Conservation (phyloP, 2,113 vertebrate genomes). For the Muntiacus reevesi region DNA sequence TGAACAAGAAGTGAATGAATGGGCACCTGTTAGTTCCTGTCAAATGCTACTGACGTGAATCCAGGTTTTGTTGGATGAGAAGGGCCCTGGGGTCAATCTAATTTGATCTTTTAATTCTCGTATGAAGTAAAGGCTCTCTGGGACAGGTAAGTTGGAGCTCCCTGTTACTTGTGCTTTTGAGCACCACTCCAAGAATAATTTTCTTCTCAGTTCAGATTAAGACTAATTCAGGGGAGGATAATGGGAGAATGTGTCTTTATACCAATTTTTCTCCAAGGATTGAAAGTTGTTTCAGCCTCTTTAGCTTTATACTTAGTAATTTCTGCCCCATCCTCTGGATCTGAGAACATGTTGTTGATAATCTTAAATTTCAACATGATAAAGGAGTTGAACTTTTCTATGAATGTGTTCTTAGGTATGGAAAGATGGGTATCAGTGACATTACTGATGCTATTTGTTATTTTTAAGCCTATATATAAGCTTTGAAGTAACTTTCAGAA, state of each 20-base stretch:
- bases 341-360: not conserved
- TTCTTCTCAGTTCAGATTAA: not conserved
- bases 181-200: not conserved
- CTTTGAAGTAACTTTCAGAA: not conserved
- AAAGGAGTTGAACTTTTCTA: not conserved
- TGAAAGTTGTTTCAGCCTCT: not conserved
- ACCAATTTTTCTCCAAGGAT: accelerated
- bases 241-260: not conserved
- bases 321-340: not conserved
- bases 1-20: not conserved
- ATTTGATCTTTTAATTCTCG: slow-evolving; percentile 12
- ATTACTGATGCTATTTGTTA: not conserved
- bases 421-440: not conserved
- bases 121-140: not conserved
- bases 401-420: not conserved
- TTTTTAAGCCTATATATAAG: not conserved
- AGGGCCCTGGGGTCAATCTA: not conserved
- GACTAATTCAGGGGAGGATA: not conserved
- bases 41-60: slow-evolving; percentile 13
- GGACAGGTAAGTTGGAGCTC: not conserved
- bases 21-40: not conserved
- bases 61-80: slow-evolving; percentile 6
- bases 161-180: not conserved
- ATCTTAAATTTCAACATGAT: not conserved
- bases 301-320: not conserved